Evolutionary conservation across 1,140 invertebrate genomes (phyloP).

Genomic region (Magallana angulata): DNA sequence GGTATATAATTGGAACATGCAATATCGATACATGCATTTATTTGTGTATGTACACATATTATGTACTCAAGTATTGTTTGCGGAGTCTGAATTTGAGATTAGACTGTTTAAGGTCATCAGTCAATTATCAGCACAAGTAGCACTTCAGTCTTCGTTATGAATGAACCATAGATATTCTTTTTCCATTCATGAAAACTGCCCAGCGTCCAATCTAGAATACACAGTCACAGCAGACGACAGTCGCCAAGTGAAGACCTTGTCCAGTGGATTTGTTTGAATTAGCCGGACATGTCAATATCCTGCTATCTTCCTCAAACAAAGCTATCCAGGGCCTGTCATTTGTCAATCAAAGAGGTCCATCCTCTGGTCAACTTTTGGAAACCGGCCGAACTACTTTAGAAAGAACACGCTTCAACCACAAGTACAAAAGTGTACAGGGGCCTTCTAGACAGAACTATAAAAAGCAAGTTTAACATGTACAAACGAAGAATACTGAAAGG

Average conservation of each 20-base stretch:
- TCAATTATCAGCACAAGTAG: no score
- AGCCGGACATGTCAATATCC: background rate
- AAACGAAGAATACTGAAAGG: no score
- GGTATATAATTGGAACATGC: no score
- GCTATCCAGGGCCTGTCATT: constrained; percentile 1
- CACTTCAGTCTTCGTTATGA: background rate
- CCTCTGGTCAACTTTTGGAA: background rate
- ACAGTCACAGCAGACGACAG: background rate
- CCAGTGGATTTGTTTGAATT: background rate
- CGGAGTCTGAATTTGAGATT: no score
- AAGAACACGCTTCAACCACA: no score
- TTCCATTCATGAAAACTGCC: constrained; percentile 18
- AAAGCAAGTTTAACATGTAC: no score
- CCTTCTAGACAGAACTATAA: no score
- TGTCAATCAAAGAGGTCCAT: background rate
- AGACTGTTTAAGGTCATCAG: no score
- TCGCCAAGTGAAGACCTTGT: background rate
- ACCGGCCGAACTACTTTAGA: background rate
- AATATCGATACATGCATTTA: no score
- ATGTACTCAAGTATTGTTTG: no score
- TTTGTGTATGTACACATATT: no score
- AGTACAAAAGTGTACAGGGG: no score
- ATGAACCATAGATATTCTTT: background rate
- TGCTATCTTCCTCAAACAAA: constrained; percentile 5
- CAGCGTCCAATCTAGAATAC: background rate